phyloP scores from a whole-genome alignment of 2,888 invertebrate genomes.

The Diaphora mendica region DNA sequence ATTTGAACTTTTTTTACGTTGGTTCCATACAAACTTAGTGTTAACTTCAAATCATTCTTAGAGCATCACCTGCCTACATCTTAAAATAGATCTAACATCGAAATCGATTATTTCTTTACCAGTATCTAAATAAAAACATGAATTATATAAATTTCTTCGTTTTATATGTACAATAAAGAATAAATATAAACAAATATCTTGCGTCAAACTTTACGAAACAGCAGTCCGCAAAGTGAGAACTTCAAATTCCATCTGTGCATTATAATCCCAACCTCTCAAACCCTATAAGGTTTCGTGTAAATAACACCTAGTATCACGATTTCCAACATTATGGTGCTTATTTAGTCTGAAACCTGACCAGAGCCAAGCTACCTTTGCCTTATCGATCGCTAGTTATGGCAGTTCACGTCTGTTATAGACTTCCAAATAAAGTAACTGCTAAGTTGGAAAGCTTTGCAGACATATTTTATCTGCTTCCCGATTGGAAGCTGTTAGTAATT shows the following conservation, averaged over 20 bases:
- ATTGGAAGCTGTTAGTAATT: background rate
- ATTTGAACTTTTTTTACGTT: background rate
- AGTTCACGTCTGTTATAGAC: conserved; percentile 37
- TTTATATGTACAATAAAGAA: too few relatives aligned
- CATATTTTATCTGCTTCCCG: background rate
- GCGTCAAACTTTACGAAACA: too few relatives aligned
- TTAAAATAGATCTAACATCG: background rate
- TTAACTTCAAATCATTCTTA: background rate
- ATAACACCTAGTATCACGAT: background rate
- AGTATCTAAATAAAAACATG: too few relatives aligned
- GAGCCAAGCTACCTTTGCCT: conserved; percentile 15
- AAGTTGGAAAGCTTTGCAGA: background rate
- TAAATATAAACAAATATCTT: too few relatives aligned
- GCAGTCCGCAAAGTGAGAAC: too few relatives aligned
- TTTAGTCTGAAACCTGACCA: conserved; percentile 23
- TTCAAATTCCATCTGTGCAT: background rate
- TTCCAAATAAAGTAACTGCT: conserved; percentile 41
- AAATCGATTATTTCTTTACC: too few relatives aligned
- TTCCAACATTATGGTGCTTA: conserved; percentile 35
- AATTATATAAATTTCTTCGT: too few relatives aligned
- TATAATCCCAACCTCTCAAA: background rate
- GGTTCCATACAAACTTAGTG: background rate
- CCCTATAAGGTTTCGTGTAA: conserved; percentile 2
- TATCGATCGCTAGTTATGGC: conserved; percentile 39
- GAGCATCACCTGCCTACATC: background rate